These are phyloP conservation scores for Holcopasites calliopsidis DNA, from an alignment of 1,140 invertebrate genomes.

Conservation along the genomic window DNA sequence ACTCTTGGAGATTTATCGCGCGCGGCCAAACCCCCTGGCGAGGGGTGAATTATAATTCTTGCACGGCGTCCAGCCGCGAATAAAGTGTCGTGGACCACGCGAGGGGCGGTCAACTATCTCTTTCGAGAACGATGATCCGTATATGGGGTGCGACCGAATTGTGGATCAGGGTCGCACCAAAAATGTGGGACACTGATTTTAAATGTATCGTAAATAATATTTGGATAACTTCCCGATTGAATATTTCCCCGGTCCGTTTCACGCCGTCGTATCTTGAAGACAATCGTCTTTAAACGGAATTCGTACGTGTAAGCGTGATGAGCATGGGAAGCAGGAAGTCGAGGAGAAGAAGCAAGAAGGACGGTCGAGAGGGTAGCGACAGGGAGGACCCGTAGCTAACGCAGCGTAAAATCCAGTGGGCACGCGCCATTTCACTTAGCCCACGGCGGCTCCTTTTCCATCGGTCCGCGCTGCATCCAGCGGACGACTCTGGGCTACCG, in stretches of 20 bases:
- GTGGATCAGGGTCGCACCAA: too few species aligned
- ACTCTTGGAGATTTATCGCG: slow-evolving; percentile 30
- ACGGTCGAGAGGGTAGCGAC: slow-evolving; percentile 44
- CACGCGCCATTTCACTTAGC: slow-evolving; percentile 71
- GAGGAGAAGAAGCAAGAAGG: slow-evolving; percentile 7
- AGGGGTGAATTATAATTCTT: slow-evolving; percentile 25
- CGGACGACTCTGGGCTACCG: slow-evolving; percentile 4
- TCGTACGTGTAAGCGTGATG: too few species aligned
- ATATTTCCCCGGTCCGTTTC: too few species aligned
- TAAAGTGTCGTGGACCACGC: slow-evolving; percentile 14
- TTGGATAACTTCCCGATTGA: too few species aligned
- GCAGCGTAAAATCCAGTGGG: slow-evolving; percentile 67
- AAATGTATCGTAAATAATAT: too few species aligned
- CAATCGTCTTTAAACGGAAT: too few species aligned
- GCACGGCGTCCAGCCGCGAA: neutral
- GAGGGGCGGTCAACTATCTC: too few species aligned
- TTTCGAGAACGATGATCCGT: too few species aligned
- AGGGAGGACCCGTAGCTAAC: slow-evolving; percentile 66
- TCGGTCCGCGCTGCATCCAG: neutral
- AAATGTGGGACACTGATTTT: too few species aligned
- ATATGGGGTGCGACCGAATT: too few species aligned
- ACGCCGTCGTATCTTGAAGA: too few species aligned
- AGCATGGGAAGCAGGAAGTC: slow-evolving; percentile 16
- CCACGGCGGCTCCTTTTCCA: slow-evolving; percentile 63
- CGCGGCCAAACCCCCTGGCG: slow-evolving; percentile 1